Evolutionary conservation across 30 jellyfish, hydroid and myxozoan species (phyloP), one percentile per base, ranked within the genome.

Genomic region (Turritopsis dohrnii): DNA sequence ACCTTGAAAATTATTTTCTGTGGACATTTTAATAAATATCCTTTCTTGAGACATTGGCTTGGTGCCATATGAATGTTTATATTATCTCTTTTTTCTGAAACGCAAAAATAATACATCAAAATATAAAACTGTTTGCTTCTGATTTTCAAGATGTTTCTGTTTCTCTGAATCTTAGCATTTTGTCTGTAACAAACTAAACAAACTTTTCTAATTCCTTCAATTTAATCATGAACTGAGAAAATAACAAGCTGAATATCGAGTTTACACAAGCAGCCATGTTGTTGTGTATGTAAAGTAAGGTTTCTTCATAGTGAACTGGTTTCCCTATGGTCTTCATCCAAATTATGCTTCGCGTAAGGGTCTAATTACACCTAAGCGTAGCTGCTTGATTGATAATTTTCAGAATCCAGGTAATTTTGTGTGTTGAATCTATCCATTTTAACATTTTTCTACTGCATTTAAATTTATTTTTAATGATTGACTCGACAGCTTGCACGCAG

Each of bases 1-100:
- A 91, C 97, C 93, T 91, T 91, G 87, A 91, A 91, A 27, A 90
- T 80, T 25, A 92, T 95, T 71, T 93, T 93, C 53, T 93, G 98
- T 28, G 98, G 98, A 79, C 98, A 93, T 72, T 93, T 93, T 54
- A 93, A 84, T 29, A 93, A 75, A 75, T 77, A 81, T 41, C 98
- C 98, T 82, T 88, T 88, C 90, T 76, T 85, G 20, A 84, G 54
- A 26, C 7, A 60, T 29, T 80, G 79, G 74, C 53, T 60, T 77
- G 24, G 85, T 26, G 85, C 41, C 85, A 77, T 77, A 17, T 22
- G n/a, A 17, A 72, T 72, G 7, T 72, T 22, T 41, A 5, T 41
- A 3, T n/a, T n/a, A n/a, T 41, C 13, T 72, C 22, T 19, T 17
- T 72, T 72, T 18, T 22, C 81, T 52, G 52, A 72, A 41, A 41